Percentiles rank a stretch among this genome's conserved stretches.
Evolutionary conservation across 2,797 vertebrate species (phyloP).

Genomic region (Cyclura pinguis): DNA sequence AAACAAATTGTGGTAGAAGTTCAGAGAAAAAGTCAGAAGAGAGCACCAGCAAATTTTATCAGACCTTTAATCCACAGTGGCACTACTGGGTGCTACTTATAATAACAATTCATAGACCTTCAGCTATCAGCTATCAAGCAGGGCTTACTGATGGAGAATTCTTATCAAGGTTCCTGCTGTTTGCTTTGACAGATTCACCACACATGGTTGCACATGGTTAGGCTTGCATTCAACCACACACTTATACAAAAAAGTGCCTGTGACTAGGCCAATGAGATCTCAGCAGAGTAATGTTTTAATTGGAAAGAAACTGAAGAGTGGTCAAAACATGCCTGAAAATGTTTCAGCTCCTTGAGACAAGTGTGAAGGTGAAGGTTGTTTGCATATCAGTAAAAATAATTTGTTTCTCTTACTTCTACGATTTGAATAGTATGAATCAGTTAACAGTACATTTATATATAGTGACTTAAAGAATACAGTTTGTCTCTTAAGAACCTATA

Average conservation of each 20-base stretch:
- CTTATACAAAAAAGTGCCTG: slow-evolving; percentile 60
- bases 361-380: neutral
- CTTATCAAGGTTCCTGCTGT: slow-evolving; percentile 76
- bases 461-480: neutral
- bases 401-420: neutral
- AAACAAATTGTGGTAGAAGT: slow-evolving; percentile 50
- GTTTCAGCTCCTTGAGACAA: slow-evolving; percentile 2
- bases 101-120: slow-evolving; percentile 75
- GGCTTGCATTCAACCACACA: slow-evolving; percentile 56
- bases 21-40: slow-evolving; percentile 16
- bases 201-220: slow-evolving; percentile 78
- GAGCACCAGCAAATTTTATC: slow-evolving; percentile 49
- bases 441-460: neutral
- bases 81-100: slow-evolving; percentile 66
- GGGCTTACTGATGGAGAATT: slow-evolving; percentile 74
- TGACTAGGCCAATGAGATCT: slow-evolving; percentile 61
- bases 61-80: slow-evolving; percentile 64
- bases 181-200: slow-evolving; percentile 81
- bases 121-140: slow-evolving; percentile 75
- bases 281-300: slow-evolving; percentile 76
- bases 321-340: slow-evolving; percentile 45
- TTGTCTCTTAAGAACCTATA: neutral
- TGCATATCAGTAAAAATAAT: neutral
- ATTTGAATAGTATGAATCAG: neutral
- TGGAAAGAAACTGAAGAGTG: slow-evolving; percentile 59